phyloP scores from a whole-genome alignment of 2,797 vertebrate species.

The Phoebastria nigripes region DNA sequence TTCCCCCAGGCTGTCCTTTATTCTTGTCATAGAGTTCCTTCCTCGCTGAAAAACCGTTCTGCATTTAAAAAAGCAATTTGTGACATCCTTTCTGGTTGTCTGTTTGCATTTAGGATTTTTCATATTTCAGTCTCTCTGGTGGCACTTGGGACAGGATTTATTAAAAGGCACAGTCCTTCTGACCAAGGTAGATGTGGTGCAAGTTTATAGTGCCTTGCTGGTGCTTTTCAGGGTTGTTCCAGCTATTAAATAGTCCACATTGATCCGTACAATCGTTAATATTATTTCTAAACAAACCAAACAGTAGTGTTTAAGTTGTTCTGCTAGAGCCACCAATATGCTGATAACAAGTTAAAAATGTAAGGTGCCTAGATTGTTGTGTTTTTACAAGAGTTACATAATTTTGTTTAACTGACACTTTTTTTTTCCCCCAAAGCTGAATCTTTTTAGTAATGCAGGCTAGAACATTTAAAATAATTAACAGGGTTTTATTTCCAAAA shows the following conservation, averaged over 20 bases:
- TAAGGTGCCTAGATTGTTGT: background rate
- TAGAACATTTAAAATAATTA: background rate
- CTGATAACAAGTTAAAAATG: background rate
- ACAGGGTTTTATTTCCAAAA: background rate
- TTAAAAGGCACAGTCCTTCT: background rate
- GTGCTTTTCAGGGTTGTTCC: background rate
- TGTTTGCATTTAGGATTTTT: background rate
- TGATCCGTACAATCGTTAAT: background rate
- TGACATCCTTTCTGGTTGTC: background rate
- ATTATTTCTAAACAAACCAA: background rate
- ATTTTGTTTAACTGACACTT: background rate
- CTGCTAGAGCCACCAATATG: background rate
- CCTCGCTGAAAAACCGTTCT: background rate
- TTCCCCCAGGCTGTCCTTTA: background rate
- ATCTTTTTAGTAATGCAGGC: background rate
- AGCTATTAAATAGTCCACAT: background rate
- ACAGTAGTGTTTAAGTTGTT: background rate
- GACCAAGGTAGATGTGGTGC: background rate
- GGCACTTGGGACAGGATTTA: background rate
- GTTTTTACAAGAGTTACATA: background rate
- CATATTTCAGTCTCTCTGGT: background rate
- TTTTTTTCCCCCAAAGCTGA: background rate
- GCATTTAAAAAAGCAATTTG: background rate
- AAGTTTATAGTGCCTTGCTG: background rate
- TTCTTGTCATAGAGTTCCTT: background rate